Conservation (phyloP, 1,140 invertebrate genomes). For the Drosophila sechellia region DNA sequence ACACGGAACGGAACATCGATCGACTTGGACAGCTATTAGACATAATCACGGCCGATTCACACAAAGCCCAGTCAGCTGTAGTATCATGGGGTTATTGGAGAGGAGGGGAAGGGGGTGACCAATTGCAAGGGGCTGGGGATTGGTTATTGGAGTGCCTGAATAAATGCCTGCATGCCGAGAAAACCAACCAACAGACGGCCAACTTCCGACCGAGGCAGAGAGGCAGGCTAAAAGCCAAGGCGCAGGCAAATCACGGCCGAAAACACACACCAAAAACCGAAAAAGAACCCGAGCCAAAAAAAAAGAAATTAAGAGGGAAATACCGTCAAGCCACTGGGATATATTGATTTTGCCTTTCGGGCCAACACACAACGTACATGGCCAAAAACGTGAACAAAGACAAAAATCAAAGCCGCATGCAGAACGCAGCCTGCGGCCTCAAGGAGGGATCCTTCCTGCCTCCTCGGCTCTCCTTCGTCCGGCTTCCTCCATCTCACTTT, state of each 20-base stretch:
- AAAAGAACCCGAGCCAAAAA: background rate
- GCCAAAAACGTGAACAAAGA: conserved; percentile 57
- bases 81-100: background rate
- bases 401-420: conserved; percentile 70
- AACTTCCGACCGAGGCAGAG: conserved; percentile 47
- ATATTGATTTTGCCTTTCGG: conserved; percentile 71
- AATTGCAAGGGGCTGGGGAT: background rate
- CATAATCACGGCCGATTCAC: conserved; percentile 74
- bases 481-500: conserved; percentile 10
- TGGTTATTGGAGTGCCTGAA: conserved; percentile 32
- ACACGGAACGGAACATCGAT: conserved; percentile 75
- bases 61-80: conserved; percentile 39
- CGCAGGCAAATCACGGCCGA: conserved; percentile 47
- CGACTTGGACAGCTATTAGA: conserved; percentile 84
- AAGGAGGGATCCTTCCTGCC: conserved; percentile 34
- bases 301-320: background rate
- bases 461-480: background rate
- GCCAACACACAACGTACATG: conserved; percentile 52
- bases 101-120: background rate
- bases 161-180: conserved; percentile 61
- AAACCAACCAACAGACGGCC: conserved; percentile 48
- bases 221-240: conserved; percentile 16
- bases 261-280: conserved; percentile 2
- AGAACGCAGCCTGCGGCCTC: conserved; percentile 60
- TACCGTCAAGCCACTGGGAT: conserved; percentile 50